These are phyloP conservation scores for Ips nitidus DNA, from an alignment of 1,140 invertebrate genomes.

Conservation along the genomic window DNA sequence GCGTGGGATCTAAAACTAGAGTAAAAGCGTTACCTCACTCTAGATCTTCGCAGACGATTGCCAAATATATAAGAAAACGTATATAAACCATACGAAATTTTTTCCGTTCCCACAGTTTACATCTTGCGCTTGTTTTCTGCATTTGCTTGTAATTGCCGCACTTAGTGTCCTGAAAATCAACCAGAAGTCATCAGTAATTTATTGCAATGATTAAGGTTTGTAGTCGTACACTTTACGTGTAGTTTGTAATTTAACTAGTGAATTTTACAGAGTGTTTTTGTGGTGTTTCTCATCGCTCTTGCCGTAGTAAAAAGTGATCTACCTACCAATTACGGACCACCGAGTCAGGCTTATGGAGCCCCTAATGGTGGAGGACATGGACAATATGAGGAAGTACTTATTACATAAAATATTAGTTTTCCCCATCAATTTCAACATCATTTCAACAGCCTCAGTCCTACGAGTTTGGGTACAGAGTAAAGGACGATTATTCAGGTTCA, in stretches of 20 bases:
- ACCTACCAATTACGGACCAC: slow-evolving; percentile 32
- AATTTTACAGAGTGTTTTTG: too few species aligned
- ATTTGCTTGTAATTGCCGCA: slow-evolving; percentile 4
- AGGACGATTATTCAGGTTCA: slow-evolving; percentile 70
- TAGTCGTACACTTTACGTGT: too few species aligned
- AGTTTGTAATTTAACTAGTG: too few species aligned
- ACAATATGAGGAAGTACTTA: slow-evolving; percentile 16
- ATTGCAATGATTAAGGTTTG: slow-evolving; percentile 5
- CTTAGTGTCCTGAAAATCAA: neutral
- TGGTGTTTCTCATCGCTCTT: neutral
- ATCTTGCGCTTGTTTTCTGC: slow-evolving; percentile 14
- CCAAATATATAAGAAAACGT: slow-evolving; percentile 43
- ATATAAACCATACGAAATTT: slow-evolving; percentile 48
- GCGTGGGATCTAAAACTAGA: slow-evolving; percentile 44
- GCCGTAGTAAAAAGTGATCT: slow-evolving; percentile 35
- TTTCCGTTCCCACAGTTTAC: slow-evolving; percentile 28
- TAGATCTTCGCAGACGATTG: slow-evolving; percentile 48
- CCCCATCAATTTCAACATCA: neutral
- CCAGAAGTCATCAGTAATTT: too few species aligned
- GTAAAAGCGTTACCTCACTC: slow-evolving; percentile 46
- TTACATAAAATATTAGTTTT: neutral
- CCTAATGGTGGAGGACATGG: slow-evolving; percentile 32
- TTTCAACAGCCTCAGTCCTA: slow-evolving; percentile 71
- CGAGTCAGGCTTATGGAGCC: slow-evolving; percentile 37
- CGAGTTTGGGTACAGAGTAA: slow-evolving; percentile 77